These are phyloP conservation scores for Hafferia zeledoni DNA, from an alignment of 2,797 vertebrate species.

Conservation along the genomic window DNA sequence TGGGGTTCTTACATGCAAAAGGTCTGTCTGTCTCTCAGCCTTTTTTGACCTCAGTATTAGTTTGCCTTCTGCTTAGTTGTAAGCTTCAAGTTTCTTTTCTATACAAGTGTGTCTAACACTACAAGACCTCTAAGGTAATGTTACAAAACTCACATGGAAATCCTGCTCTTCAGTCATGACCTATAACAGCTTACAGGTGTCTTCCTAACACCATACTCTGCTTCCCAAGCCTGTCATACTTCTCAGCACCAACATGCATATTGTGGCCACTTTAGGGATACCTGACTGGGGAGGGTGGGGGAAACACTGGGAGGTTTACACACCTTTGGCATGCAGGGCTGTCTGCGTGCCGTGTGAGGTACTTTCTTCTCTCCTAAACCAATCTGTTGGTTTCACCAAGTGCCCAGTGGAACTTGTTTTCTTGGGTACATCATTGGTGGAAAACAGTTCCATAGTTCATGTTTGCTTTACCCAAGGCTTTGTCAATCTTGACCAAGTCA, in stretches of 20 bases:
- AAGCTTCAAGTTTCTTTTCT: background rate
- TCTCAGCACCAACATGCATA: background rate
- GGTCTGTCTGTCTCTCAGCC: background rate
- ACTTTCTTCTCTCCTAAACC: background rate
- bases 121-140: background rate
- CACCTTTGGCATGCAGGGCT: background rate
- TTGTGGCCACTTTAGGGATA: background rate
- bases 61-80: background rate
- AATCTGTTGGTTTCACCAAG: background rate
- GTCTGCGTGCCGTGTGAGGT: background rate
- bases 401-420: background rate
- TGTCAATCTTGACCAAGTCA: background rate
- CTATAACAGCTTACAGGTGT: background rate
- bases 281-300: background rate
- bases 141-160: background rate
- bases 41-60: background rate
- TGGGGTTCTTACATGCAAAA: background rate
- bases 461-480: background rate
- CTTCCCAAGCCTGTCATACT: background rate
- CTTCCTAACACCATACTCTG: background rate
- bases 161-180: background rate
- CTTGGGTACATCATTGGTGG: fast-evolving
- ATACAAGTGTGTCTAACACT: background rate
- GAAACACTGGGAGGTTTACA: background rate
- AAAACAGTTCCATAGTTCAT: background rate